Conservation (phyloP, 2,888 invertebrate species). For the Stomorhina lunata region DNA sequence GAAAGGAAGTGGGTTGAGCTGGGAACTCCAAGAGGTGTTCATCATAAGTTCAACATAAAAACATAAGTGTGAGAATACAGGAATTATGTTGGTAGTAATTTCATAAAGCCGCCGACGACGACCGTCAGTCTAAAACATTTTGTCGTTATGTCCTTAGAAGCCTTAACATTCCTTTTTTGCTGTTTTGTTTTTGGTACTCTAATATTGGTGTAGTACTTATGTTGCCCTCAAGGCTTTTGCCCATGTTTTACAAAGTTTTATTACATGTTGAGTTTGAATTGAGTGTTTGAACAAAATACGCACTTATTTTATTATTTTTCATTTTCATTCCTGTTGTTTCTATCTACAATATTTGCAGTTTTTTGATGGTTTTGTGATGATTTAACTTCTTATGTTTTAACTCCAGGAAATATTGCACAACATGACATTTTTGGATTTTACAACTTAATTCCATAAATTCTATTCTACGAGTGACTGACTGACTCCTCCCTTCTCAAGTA, state of each 20-base stretch:
- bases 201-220: background rate
- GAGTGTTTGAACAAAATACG: slow-evolving; percentile 30
- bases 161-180: background rate
- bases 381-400: slow-evolving; percentile 42
- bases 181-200: background rate
- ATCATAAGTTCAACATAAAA: background rate
- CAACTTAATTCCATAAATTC: slow-evolving; percentile 27
- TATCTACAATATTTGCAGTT: slow-evolving; percentile 17
- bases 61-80: background rate
- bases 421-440: slow-evolving; percentile 26
- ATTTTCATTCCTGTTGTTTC: background rate
- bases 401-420: slow-evolving; percentile 17
- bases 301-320: background rate
- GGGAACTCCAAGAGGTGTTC: background rate
- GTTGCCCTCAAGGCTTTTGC: slow-evolving; percentile 34
- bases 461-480: background rate
- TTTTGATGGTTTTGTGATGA: slow-evolving; percentile 40
- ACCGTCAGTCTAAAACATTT: slow-evolving; percentile 19
- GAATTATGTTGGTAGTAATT: background rate
- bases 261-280: slow-evolving; percentile 33
- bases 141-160: background rate
- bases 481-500: too few relatives aligned
- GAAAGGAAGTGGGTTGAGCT: background rate
- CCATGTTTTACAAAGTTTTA: slow-evolving; percentile 47
- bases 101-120: slow-evolving; percentile 12